Base-by-base conservation (phyloP, 1,140 invertebrate species). In the Whitmania pigra region DNA sequence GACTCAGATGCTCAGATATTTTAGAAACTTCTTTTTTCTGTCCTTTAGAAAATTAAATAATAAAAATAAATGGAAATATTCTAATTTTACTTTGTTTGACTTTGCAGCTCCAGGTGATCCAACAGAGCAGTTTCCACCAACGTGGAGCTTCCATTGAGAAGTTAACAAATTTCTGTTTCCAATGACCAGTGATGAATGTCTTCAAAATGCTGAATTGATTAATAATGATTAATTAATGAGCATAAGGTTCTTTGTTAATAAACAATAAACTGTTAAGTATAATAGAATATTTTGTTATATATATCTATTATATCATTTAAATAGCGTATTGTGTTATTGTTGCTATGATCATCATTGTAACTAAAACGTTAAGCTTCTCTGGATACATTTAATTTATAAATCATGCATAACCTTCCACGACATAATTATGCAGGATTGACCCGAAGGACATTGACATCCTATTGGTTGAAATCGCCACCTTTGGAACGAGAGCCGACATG, bases 401-500 rank as follows among this genome's bases (percentile, higher is more conserved):
- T 57, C 20, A 57, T 4, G 20, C 29, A 36, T 36, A 6, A 36
- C 31, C 31, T 71, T 53, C 15, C 15, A 43, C 57, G 15, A 43
- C 36, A 4, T 71, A 25, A 73, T 53, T 69, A 76, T 74, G 67
- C 70, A 82, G 82, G 76, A 70, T 84, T 69, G 90, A 95, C 82
- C 89, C 93, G 0, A 89, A 92, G 78, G 88, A 91, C 74, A 84
- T 95, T 15, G 96, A 98, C 84, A 86, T 89, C 0, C 83, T 95
- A 7, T 86, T 98, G 60, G 88, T 88, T 22, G 95, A 99, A 84
- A 86, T 97, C 67, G 93, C 93, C 0, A 84, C 97, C 25, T 89
- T 97, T 80, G 93, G 94, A 83, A 88, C 91, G 0, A 85, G 93
- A 74, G 87, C 90, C 49, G 91, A 95, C 80, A 83, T 97, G 0